These are phyloP conservation scores for Calliphora vomitoria DNA, from an alignment of 2,888 invertebrate species.

Conservation along the genomic window DNA sequence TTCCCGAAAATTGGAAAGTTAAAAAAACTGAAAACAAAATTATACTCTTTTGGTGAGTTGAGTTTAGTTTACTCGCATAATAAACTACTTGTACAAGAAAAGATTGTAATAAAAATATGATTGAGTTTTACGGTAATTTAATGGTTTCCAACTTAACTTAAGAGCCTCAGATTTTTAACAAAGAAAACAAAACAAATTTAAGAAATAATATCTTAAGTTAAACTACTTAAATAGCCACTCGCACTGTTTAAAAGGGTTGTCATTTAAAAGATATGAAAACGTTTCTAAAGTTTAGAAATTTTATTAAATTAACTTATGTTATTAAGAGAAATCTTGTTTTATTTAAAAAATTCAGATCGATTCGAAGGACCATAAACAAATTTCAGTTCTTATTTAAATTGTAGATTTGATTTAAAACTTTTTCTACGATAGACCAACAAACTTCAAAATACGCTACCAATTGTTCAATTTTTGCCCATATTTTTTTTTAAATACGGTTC, in stretches of 20 bases:
- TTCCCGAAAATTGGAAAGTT: conserved; percentile 68
- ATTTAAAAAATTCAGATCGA: too few species aligned
- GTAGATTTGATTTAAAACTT: too few species aligned
- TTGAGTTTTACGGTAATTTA: conserved; percentile 74
- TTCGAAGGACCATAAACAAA: too few species aligned
- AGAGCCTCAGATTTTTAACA: conserved; percentile 42
- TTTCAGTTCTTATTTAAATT: too few species aligned
- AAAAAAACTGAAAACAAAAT: conserved; percentile 1
- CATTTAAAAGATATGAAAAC: not conserved
- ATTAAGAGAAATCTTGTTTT: too few species aligned
- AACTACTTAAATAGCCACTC: conserved; percentile 26
- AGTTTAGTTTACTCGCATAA: not conserved
- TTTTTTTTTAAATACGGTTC: too few species aligned
- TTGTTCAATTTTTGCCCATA: too few species aligned
- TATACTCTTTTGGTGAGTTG: not conserved
- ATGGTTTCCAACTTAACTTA: conserved; percentile 60
- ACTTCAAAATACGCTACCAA: too few species aligned
- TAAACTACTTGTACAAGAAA: conserved; percentile 43
- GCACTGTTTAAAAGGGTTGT: conserved; percentile 29
- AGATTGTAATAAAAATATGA: conserved; percentile 72
- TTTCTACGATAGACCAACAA: too few species aligned
- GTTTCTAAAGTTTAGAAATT: not conserved
- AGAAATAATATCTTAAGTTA: conserved; percentile 18
- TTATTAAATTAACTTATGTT: not conserved
- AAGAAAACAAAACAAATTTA: conserved; percentile 31